Conservation (phyloP, 2,888 invertebrate genomes). For the Napeogenes inachia region DNA sequence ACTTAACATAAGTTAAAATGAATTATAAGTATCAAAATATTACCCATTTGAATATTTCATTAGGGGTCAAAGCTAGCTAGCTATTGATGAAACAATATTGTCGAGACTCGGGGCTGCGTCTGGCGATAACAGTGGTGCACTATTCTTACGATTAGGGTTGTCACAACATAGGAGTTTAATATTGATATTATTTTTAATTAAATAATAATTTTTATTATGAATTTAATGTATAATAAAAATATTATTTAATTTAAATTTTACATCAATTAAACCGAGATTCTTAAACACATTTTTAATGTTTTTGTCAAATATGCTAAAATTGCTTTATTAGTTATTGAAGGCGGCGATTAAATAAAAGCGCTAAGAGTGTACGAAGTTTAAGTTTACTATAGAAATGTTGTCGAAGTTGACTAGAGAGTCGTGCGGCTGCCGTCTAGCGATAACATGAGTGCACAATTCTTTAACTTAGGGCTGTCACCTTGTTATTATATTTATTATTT, state of each 20-base stretch:
- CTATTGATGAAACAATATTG: too few relatives aligned
- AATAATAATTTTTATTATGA: too few relatives aligned
- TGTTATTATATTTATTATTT: not conserved
- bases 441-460: slow-evolving; percentile 42
- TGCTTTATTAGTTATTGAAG: not conserved
- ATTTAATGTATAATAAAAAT: too few relatives aligned
- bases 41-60: too few relatives aligned
- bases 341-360: not conserved
- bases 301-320: too few relatives aligned
- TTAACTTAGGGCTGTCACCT: slow-evolving; percentile 37
- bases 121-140: slow-evolving; percentile 44
- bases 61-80: too few relatives aligned
- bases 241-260: too few relatives aligned
- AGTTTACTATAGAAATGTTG: slow-evolving; percentile 3
- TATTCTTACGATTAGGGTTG: slow-evolving; percentile 39
- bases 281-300: too few relatives aligned
- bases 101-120: slow-evolving; percentile 35
- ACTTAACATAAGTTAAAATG: too few relatives aligned
- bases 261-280: too few relatives aligned
- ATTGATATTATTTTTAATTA: too few relatives aligned
- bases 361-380: not conserved
- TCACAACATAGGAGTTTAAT: not conserved
- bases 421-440: slow-evolving; percentile 41
- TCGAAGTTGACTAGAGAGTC: slow-evolving; percentile 17
- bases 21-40: too few relatives aligned